phyloP scores from a whole-genome alignment of 1,140 invertebrate genomes.

The Popillia japonica region DNA sequence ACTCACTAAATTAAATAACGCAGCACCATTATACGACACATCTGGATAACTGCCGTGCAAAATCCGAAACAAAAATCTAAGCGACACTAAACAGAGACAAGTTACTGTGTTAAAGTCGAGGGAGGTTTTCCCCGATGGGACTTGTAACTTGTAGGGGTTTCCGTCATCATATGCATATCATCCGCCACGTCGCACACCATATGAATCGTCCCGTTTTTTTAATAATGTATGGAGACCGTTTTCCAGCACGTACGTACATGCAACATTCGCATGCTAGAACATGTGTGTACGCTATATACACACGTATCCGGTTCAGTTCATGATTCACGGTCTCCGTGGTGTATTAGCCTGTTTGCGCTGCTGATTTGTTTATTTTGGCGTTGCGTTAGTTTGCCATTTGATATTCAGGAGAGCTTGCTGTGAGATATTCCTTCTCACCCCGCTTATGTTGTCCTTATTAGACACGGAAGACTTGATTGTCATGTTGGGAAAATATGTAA shows the following conservation, averaged over 20 bases:
- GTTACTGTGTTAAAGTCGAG: background rate
- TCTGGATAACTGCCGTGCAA: too few species aligned
- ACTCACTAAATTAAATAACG: background rate
- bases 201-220: background rate
- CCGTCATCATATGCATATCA: conserved; percentile 5
- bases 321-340: background rate
- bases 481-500: too few species aligned
- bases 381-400: conserved; percentile 7
- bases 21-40: background rate
- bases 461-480: too few species aligned
- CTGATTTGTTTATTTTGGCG: conserved; percentile 14
- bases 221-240: background rate
- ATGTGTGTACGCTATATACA: background rate
- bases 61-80: background rate
- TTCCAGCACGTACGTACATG: background rate
- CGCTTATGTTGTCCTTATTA: too few species aligned
- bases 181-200: conserved; percentile 1
- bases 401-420: background rate
- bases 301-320: background rate
- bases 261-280: background rate
- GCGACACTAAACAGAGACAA: background rate
- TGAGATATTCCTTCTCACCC: background rate
- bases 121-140: background rate
- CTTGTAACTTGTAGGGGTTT: background rate
- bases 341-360: conserved; percentile 4